Evolutionary conservation across 2,888 invertebrate genomes (phyloP), one percentile per base, ranked within the genome.

Genomic region (Pristionchus mayeri): DNA sequence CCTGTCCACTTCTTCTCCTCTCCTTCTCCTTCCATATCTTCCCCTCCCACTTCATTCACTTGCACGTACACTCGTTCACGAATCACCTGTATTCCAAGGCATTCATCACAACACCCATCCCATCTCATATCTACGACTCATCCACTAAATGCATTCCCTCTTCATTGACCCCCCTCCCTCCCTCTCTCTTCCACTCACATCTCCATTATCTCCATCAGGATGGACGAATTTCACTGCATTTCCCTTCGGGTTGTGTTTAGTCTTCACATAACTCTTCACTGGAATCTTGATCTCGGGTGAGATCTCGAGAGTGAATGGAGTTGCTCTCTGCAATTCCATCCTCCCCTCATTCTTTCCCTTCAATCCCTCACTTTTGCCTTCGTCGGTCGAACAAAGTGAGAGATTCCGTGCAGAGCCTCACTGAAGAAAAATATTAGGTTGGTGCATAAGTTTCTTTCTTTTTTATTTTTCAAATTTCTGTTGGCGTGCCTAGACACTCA

Each of bases 241-340:
- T 24, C 24, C 34, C 84, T 84, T 84, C n/a, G 84, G 84, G 75
- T 84, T 84, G 24, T 84, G 54, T 30, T 84, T 84, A 21, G 84
- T 75, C 75, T 84, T 84, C 52, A 84, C 84, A 52, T 84, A 84
- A 54, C 84, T 84, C 54, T 84, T 84, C 34, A 84, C 84, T 11
- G 84, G 75, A 75, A 84, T 71, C 75, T 84, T 84, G 30, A 84
- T n/a, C 21, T 18, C 24, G 11, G 84, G 84, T 0, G 71, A 40
- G 13, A 84, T 52, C 30, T 84, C 84, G n/a, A 84, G 24, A 18
- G 37, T 18, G 40, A 84, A 84, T n/a, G 84, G 84, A 50, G 75
- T 52, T n/a, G n/a, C 84, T 52, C 84, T 67, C 75, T 84, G 9
- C 34, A 80, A 57, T 13, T 18, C 57, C 57, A 13, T 16, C 60